Conservation (phyloP, 2,113 vertebrate genomes). For the Ranitomeya variabilis region DNA sequence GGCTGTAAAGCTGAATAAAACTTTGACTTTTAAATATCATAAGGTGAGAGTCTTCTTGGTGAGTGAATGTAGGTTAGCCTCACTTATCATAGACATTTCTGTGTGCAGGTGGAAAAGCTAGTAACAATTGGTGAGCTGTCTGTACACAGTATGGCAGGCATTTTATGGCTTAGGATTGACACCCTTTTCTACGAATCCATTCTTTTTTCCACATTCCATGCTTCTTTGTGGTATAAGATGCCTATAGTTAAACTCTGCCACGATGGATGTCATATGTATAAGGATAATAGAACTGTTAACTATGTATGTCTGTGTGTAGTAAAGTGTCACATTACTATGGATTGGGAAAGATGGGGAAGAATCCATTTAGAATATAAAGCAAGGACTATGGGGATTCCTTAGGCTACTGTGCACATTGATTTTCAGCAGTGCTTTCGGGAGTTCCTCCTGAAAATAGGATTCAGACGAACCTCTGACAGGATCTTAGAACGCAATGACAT, state of each 20-base stretch:
- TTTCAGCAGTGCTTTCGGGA: no score
- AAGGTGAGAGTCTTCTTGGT: background rate
- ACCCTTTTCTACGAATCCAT: background rate
- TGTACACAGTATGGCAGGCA: background rate
- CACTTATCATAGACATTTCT: background rate
- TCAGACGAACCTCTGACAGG: no score
- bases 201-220: background rate
- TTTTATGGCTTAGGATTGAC: background rate
- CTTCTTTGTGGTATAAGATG: background rate
- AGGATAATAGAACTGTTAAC: background rate
- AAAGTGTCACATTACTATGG: background rate
- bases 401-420: no score
- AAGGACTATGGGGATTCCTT: no score
- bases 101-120: background rate
- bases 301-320: background rate
- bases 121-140: background rate
- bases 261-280: background rate
- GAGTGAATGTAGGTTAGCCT: slow-evolving; percentile 33
- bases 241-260: no score
- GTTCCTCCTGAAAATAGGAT: no score
- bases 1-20: slow-evolving; percentile 51
- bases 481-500: no score
- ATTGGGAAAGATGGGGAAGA: no score
- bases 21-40: slow-evolving; percentile 20
- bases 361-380: no score